Conservation (phyloP, 2,797 vertebrate genomes). For the Hippopotamyrus pictus region DNA sequence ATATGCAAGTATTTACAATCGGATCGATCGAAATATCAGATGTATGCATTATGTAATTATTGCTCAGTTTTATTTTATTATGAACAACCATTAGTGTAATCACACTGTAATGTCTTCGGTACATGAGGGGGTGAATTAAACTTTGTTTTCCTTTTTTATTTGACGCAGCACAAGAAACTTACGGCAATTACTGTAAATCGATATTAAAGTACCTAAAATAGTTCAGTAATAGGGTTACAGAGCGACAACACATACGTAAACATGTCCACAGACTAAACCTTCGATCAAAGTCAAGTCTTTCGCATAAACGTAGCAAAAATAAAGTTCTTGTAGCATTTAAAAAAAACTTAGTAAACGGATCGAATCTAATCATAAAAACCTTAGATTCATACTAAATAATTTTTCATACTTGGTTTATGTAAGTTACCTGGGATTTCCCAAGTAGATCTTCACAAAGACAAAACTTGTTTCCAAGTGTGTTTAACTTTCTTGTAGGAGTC, state of each 20-base stretch:
- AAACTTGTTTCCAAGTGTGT: not conserved
- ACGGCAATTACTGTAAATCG: not conserved
- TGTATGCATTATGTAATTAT: not conserved
- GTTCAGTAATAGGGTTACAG: not conserved
- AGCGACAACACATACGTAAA: not conserved
- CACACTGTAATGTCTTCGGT: not conserved
- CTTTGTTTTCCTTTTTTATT: not conserved
- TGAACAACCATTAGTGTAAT: not conserved
- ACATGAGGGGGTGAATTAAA: not conserved
- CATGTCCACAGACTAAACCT: not conserved
- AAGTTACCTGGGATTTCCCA: not conserved
- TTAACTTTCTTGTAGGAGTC: not conserved
- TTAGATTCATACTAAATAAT: not conserved
- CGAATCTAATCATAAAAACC: not conserved
- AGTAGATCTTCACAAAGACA: not conserved
- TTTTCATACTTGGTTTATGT: not conserved
- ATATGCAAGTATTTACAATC: not conserved
- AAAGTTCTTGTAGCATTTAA: not conserved
- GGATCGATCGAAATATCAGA: not conserved
- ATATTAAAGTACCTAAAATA: not conserved
- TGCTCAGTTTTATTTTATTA: not conserved
- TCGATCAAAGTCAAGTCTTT: not conserved
- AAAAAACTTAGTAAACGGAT: not conserved
- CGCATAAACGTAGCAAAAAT: not conserved
- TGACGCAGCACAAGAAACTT: not conserved